These are phyloP conservation scores for Augochlorella aurata DNA, from an alignment of 2,888 invertebrate species.

Conservation along the genomic window DNA sequence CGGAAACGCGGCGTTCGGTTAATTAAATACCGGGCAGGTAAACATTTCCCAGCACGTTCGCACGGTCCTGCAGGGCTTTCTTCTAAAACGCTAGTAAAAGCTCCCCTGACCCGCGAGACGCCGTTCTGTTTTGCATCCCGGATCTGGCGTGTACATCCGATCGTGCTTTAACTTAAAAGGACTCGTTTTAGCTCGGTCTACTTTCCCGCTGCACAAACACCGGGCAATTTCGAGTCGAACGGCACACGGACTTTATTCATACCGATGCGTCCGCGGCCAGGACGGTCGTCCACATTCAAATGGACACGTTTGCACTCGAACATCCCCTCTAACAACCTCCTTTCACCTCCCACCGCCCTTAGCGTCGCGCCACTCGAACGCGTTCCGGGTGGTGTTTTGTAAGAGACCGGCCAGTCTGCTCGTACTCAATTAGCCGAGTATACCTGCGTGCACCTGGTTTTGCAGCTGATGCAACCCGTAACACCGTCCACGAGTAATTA, in stretches of 20 bases:
- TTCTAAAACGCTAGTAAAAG: slow-evolving; percentile 27
- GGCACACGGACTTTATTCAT: slow-evolving; percentile 11
- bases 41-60: slow-evolving; percentile 46
- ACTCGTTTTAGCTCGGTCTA: slow-evolving; percentile 30
- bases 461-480: slow-evolving; percentile 62
- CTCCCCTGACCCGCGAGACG: neutral
- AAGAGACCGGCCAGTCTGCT: slow-evolving; percentile 58
- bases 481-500: slow-evolving; percentile 66
- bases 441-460: slow-evolving; percentile 58
- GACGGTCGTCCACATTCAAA: slow-evolving; percentile 5
- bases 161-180: slow-evolving; percentile 47
- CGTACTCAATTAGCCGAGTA: slow-evolving; percentile 66
- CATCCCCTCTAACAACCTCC: slow-evolving; percentile 26
- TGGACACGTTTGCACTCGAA: slow-evolving; percentile 25
- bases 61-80: neutral
- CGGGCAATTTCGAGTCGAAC: slow-evolving; percentile 10
- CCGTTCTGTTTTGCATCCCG: slow-evolving; percentile 38
- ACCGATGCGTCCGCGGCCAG: slow-evolving; percentile 1
- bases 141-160: slow-evolving; percentile 27
- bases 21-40: slow-evolving; percentile 34
- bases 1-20: neutral
- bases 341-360: neutral
- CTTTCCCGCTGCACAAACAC: slow-evolving; percentile 19
- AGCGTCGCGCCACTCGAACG: slow-evolving; percentile 1
- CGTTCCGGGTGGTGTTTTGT: slow-evolving; percentile 46